Base-by-base conservation (phyloP, 2,888 invertebrate species). In the Gerris lacustris region DNA sequence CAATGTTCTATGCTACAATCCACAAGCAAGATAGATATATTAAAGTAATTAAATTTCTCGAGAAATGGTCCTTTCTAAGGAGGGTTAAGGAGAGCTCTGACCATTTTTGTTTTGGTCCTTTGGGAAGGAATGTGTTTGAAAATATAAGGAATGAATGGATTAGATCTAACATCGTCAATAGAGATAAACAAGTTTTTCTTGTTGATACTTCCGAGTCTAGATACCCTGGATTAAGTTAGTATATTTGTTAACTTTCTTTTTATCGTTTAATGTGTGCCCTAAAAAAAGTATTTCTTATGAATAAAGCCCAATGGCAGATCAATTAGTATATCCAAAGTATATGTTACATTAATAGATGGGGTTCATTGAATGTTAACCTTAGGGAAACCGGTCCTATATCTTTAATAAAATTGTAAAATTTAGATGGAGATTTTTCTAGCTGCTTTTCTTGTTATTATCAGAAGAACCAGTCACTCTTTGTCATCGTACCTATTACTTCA, bases 91-190 rank as follows among this genome's bases (percentile, higher is more conserved):
- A 69, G 6, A 63, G 55, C 43, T 9, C 69, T 9, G 66, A 74
- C 15, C 63, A 66, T 73, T 77, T 75, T 55, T 75, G 76, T 75
- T 77, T 80, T 72, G 85, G 83, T 1, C 81, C 84, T 9, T 79
- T 81, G 63, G 87, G 86, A 15, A 79, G 79, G 72, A 75, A 85
- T n/a, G 76, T 86, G 31, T 75, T 81, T 72, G 81, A 83, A 70
- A 86, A 85, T 77, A 79, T 86, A n/a, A 82, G 82, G 76, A 80
- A 80, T 0, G 83, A 86, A 77, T 87, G 86, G 86, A 80, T 83
- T 72, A 77, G 80, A 72, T 80, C 82, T 73, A 81, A 82, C 76
- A 78, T 83, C 45, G 80, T 81, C 5, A 82, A 81, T 76, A 81
- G 83, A 70, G 82, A 83, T 63, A 80, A 82, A 69, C 82, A 82